Conservation (phyloP, 2,888 invertebrate species). For the Drosophila fungiperda region DNA sequence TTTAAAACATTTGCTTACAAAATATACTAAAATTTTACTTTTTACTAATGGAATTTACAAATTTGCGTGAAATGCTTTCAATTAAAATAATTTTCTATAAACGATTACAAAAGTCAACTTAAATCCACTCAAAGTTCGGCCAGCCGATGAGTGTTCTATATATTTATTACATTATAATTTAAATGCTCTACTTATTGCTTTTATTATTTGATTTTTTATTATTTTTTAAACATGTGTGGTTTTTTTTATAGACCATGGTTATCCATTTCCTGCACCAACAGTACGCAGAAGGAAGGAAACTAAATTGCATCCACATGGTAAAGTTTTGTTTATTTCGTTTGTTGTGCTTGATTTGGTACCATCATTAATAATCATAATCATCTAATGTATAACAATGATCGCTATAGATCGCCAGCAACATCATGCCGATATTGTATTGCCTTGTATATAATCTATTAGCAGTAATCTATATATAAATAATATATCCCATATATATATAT, state of each 20-base stretch:
- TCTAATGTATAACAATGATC: slow-evolving; percentile 4
- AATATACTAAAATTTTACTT: neutral
- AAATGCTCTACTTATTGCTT: slow-evolving; percentile 15
- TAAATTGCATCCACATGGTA: slow-evolving; percentile 85
- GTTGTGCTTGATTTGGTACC: slow-evolving; percentile 63
- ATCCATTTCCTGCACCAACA: slow-evolving; percentile 83
- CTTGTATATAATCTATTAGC: slow-evolving; percentile 46
- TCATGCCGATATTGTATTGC: slow-evolving; percentile 35
- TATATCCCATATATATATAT: slow-evolving; percentile 2
- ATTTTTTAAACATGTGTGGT: slow-evolving; percentile 48
- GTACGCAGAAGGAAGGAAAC: slow-evolving; percentile 85
- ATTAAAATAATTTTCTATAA: neutral
- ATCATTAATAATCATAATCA: slow-evolving; percentile 16
- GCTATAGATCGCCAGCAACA: slow-evolving; percentile 28
- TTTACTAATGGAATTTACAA: neutral
- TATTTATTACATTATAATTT: slow-evolving; percentile 17
- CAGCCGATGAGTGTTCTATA: slow-evolving; percentile 15
- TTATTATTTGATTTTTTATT: slow-evolving; percentile 25
- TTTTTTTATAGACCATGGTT: slow-evolving; percentile 84
- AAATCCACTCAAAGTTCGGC: slow-evolving; percentile 17
- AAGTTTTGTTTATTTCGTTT: slow-evolving; percentile 70
- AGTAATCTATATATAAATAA: slow-evolving; percentile 1
- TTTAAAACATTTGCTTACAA: neutral
- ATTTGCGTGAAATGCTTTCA: neutral
- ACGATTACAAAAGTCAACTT: neutral